phyloP scores from a whole-genome alignment of 2,113 vertebrate genomes.

The Jaculus jaculus region DNA sequence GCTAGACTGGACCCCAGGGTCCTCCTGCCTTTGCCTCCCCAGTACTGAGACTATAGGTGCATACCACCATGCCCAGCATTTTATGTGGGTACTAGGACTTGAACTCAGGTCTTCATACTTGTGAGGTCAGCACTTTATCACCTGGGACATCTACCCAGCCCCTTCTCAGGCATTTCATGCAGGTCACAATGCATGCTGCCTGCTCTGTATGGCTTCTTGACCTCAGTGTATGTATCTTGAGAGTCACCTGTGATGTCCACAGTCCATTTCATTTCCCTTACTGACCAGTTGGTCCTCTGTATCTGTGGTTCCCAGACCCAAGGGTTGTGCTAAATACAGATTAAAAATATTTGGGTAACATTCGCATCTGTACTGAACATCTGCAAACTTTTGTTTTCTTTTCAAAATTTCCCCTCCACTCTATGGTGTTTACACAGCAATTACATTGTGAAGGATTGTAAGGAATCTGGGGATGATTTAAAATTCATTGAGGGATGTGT shows the following conservation, averaged over 20 bases:
- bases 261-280: neutral
- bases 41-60: too few relatives aligned
- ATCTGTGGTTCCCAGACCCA: neutral
- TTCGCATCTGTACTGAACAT: neutral
- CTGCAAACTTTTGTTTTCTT: neutral
- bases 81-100: neutral
- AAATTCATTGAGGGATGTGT: neutral
- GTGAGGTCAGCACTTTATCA: neutral
- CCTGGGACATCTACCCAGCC: neutral
- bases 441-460: neutral
- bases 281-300: neutral
- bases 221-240: too few relatives aligned
- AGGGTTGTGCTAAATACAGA: neutral
- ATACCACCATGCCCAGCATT: neutral
- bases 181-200: accelerated
- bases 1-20: neutral
- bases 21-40: neutral
- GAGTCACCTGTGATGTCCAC: accelerated
- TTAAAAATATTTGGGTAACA: neutral
- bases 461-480: neutral
- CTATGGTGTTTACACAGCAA: neutral
- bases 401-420: neutral
- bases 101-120: neutral
- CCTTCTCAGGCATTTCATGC: neutral
- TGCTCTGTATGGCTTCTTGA: too few relatives aligned